These are phyloP conservation scores for Dendrocincla fuliginosa DNA, from an alignment of 2,797 vertebrate genomes.

Conservation along the genomic window DNA sequence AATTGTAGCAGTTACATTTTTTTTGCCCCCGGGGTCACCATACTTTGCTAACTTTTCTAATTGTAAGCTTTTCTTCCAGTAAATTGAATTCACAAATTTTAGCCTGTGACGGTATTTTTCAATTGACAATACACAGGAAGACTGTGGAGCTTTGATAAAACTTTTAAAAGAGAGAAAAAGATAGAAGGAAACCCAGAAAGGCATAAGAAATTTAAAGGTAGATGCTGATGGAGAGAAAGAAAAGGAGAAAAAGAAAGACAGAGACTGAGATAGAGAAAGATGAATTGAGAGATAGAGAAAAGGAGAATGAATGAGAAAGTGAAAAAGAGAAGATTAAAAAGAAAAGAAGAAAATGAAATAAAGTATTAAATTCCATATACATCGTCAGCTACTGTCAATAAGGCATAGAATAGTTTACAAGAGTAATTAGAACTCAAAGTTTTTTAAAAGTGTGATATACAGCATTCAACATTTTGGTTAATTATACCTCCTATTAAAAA, in stretches of 20 bases:
- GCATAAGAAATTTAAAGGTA: not conserved
- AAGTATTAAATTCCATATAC: not conserved
- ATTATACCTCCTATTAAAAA: constrained; percentile 54
- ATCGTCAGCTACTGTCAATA: constrained; percentile 16
- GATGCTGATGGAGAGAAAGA: not conserved
- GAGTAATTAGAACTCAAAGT: constrained; percentile 44
- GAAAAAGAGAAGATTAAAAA: not conserved
- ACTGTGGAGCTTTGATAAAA: not conserved
- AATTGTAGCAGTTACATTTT: not conserved
- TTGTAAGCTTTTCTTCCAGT: not conserved
- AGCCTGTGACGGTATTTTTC: not conserved
- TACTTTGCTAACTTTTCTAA: not conserved
- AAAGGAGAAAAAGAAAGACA: not conserved
- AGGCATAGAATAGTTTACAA: constrained; percentile 53
- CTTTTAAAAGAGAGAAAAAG: not conserved
- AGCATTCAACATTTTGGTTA: constrained; percentile 55
- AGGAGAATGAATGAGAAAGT: not conserved
- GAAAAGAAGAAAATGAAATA: not conserved
- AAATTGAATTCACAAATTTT: not conserved
- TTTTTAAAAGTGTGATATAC: constrained; percentile 33
- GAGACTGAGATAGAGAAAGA: not conserved
- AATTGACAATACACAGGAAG: not conserved
- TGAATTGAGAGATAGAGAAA: not conserved
- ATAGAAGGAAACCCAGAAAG: not conserved
- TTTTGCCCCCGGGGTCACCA: not conserved